A percentile compares a stretch with the other conserved stretches of the same genome.
These are phyloP conservation scores for Oncorhynchus nerka DNA, from an alignment of 2,113 vertebrate genomes.

Conservation along the genomic window DNA sequence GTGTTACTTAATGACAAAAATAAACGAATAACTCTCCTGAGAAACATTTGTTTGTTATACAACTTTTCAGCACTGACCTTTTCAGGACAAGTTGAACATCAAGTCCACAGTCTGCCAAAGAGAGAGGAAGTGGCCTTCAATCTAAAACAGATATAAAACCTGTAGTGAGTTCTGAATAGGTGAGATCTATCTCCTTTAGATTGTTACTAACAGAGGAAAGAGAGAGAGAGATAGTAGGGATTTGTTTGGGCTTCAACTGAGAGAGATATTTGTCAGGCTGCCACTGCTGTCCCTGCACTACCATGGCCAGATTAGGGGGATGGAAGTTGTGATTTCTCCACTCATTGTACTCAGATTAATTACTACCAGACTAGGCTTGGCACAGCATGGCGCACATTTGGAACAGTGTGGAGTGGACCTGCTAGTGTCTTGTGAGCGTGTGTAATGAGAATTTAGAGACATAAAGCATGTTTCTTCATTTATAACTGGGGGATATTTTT, in stretches of 20 bases:
- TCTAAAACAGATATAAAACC: no score
- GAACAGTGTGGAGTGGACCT: neutral
- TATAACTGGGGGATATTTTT: no score
- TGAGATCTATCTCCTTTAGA: no score
- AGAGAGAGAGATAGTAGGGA: no score
- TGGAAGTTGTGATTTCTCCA: slow-evolving; percentile 7
- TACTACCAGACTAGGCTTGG: slow-evolving; percentile 6
- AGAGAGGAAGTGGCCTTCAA: no score
- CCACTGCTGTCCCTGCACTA: neutral
- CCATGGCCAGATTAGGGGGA: neutral
- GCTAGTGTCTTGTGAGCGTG: neutral
- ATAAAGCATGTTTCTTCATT: no score
- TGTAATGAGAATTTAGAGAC: neutral
- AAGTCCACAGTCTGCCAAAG: neutral
- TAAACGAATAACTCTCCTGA: neutral
- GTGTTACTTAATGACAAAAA: neutral
- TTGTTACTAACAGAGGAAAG: no score
- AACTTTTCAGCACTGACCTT: no score
- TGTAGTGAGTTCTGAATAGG: no score
- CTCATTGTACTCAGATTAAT: slow-evolving; percentile 12
- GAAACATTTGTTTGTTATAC: neutral
- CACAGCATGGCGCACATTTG: neutral
- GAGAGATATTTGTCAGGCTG: slow-evolving; percentile 25
- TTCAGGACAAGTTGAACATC: no score
- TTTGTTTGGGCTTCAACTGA: neutral